phyloP scores from a whole-genome alignment of 2,888 invertebrate genomes.

The Catocala sponsa region DNA sequence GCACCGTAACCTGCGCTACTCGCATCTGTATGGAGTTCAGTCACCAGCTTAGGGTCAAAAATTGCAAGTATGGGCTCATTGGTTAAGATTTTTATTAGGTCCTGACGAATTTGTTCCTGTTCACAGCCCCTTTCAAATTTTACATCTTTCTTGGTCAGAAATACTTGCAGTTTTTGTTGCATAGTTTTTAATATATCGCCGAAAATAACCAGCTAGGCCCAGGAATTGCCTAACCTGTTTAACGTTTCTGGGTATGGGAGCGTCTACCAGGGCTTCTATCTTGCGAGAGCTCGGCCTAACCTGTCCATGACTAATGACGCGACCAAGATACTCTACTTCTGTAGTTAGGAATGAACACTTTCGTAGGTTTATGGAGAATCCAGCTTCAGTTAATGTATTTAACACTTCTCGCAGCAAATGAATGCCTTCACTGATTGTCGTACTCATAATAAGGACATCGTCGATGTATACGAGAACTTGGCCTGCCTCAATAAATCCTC shows the following conservation, averaged over 20 bases:
- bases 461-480: constrained; percentile 8
- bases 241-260: no score
- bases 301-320: no score
- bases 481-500: constrained; percentile 1
- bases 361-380: constrained; percentile 44
- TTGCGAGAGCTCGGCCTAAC: no score
- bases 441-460: constrained; percentile 6
- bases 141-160: not conserved
- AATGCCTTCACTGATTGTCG: constrained; percentile 5
- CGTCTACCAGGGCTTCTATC: no score
- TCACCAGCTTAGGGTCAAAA: constrained; percentile 25
- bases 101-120: constrained; percentile 21
- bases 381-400: constrained; percentile 19
- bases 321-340: no score
- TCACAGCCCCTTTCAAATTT: constrained; percentile 11
- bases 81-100: constrained; percentile 22
- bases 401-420: constrained; percentile 6
- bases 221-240: no score
- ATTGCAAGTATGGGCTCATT: constrained; percentile 23
- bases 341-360: no score
- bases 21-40: constrained; percentile 28
- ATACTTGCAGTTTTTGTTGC: no score
- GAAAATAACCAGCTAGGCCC: no score
- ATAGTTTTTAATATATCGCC: no score
- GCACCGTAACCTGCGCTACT: constrained; percentile 30